Evolutionary conservation across 2,888 invertebrate species (phyloP).

Genomic region (Andrena bucephala): DNA sequence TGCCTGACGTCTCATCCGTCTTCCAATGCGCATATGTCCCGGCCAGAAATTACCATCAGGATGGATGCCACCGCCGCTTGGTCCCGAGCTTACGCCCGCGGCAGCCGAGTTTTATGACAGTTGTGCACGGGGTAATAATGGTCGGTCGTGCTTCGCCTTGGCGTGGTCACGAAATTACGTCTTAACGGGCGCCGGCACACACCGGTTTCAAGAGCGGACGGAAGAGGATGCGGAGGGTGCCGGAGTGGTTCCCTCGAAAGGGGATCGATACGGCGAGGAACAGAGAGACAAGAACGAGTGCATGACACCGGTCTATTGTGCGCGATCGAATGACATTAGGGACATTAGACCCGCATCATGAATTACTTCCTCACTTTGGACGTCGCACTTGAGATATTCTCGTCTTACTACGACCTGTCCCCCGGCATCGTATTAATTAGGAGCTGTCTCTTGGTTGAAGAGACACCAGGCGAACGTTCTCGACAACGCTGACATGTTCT

Average conservation of each 20-base stretch:
- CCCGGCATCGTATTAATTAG: slow-evolving; percentile 57
- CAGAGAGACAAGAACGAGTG: slow-evolving; percentile 65
- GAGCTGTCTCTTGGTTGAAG: slow-evolving; percentile 17
- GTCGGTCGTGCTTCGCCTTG: slow-evolving; percentile 56
- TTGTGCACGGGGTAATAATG: slow-evolving; percentile 71
- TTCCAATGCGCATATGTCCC: slow-evolving; percentile 64
- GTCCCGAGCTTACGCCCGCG: slow-evolving; percentile 13
- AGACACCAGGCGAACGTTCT: slow-evolving; percentile 14
- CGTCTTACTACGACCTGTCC: slow-evolving; percentile 37
- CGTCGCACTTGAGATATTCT: slow-evolving; percentile 42
- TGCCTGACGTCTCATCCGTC: slow-evolving; percentile 67
- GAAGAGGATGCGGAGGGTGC: slow-evolving; percentile 42
- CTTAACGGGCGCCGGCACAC: slow-evolving; percentile 23
- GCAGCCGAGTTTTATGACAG: slow-evolving; percentile 73
- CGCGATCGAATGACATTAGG: slow-evolving; percentile 74
- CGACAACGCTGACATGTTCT: slow-evolving; percentile 27
- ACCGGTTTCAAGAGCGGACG: slow-evolving; percentile 17
- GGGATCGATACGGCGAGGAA: slow-evolving; percentile 70
- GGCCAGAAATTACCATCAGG: slow-evolving; percentile 71
- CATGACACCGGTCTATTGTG: slow-evolving; percentile 71
- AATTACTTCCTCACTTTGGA: slow-evolving; percentile 72
- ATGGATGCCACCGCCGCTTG: slow-evolving; percentile 55
- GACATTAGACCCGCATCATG: slow-evolving; percentile 80
- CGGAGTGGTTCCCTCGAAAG: slow-evolving; percentile 12
- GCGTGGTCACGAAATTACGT: slow-evolving; percentile 55